Conservation (phyloP, 2,888 invertebrate species). For the Zaprionus obscuricornis region DNA sequence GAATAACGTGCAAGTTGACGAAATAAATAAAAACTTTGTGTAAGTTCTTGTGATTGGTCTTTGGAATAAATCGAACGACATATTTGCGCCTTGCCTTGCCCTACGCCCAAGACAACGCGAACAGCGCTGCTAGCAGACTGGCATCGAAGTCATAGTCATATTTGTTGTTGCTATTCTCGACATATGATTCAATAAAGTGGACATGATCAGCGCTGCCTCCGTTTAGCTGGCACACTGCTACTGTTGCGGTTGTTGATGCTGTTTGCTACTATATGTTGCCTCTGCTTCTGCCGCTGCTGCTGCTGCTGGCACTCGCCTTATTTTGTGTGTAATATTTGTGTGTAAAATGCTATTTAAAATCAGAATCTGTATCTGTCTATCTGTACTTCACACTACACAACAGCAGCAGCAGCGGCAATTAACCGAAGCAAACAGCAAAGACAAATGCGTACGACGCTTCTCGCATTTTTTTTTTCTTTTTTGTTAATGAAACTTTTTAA, state of each 20-base stretch:
- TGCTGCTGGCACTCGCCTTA: conserved; percentile 43
- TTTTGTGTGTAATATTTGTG: conserved; percentile 63
- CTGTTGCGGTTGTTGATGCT: no score
- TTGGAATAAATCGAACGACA: conserved; percentile 20
- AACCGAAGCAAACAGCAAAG: conserved; percentile 17
- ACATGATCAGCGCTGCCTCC: no score
- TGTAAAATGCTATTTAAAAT: conserved; percentile 63
- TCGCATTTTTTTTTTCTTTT: no score
- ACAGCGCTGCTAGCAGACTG: conserved; percentile 42
- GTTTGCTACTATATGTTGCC: no score
- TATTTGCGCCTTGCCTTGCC: conserved; percentile 44
- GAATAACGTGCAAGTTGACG: not conserved
- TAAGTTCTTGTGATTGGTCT: conserved; percentile 2
- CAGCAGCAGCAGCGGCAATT: conserved; percentile 38
- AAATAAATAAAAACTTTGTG: conserved; percentile 1
- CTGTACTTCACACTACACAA: conserved; percentile 17
- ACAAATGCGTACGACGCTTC: conserved; percentile 29
- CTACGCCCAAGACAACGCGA: conserved; percentile 38
- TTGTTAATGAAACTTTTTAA: conserved; percentile 64
- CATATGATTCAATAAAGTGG: conserved; percentile 81
- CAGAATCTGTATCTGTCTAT: conserved; percentile 33
- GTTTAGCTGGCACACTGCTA: no score
- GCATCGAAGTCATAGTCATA: conserved; percentile 47
- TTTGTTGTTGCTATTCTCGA: conserved; percentile 82
- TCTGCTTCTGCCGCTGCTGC: conserved; percentile 29